A percentile compares a stretch with the other conserved stretches of the same genome.
Conservation (phyloP, 2,113 vertebrate species). For the Rhadina sibilatrix region DNA sequence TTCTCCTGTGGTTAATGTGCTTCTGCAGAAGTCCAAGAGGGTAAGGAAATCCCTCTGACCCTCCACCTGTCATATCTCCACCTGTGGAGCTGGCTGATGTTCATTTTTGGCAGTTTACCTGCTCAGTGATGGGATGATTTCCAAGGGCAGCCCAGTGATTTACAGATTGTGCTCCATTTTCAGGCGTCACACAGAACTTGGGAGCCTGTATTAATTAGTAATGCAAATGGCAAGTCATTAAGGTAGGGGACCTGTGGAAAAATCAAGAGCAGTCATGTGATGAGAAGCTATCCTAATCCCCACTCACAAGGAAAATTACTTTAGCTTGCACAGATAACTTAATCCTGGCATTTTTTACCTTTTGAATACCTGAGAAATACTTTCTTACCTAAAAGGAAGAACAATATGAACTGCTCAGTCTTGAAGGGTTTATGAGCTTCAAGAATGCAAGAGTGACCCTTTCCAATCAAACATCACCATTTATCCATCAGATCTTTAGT, state of each 20-base stretch:
- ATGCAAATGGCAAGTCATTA: background rate
- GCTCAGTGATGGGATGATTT: background rate
- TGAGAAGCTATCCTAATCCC: background rate
- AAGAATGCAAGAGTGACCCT: background rate
- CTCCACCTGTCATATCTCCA: background rate
- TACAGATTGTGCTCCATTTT: background rate
- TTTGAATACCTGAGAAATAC: background rate
- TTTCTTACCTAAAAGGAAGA: background rate
- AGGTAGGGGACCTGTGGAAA: background rate
- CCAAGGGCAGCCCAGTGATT: background rate
- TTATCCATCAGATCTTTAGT: background rate
- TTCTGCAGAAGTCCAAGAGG: background rate
- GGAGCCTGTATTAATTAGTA: background rate
- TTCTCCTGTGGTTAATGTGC: background rate
- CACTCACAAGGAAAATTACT: background rate
- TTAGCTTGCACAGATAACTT: background rate
- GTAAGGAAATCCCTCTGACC: background rate
- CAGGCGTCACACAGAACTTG: background rate
- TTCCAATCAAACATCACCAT: background rate
- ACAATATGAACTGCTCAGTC: background rate
- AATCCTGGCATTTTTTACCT: background rate
- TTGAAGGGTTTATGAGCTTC: background rate
- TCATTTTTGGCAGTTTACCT: background rate
- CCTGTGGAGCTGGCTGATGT: background rate
- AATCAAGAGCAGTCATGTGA: background rate